These are phyloP conservation scores for Trachelus stipa DNA, from an alignment of 2,888 invertebrate genomes.

Conservation along the genomic window DNA sequence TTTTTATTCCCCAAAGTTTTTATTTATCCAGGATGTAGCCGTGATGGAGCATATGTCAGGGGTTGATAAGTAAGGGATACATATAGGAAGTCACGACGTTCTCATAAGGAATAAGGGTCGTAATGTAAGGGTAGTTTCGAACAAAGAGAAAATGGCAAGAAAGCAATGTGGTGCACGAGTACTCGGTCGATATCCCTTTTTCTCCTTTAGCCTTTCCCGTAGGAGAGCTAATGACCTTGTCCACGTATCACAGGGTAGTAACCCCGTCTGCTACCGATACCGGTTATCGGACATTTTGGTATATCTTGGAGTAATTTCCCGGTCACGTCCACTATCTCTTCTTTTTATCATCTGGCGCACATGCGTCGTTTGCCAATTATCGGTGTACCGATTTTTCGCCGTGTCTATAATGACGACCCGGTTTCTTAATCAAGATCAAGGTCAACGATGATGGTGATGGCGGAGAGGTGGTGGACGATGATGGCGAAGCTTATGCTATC, in stretches of 20 bases:
- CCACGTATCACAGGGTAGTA: constrained; percentile 3
- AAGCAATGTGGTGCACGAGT: background rate
- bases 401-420: background rate
- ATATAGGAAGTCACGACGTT: background rate
- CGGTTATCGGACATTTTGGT: constrained; percentile 57
- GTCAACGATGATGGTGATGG: background rate
- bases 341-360: background rate
- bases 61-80: background rate
- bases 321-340: background rate
- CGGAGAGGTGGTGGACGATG: background rate
- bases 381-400: background rate
- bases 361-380: background rate
- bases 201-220: background rate
- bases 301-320: constrained; percentile 35
- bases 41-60: too few relatives aligned
- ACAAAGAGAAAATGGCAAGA: background rate
- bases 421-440: background rate
- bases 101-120: background rate
- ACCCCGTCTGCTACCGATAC: constrained; percentile 66
- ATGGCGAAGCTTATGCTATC: constrained; percentile 59
- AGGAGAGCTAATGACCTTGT: background rate
- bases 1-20: background rate
- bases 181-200: background rate
- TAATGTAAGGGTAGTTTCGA: background rate
- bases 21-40: too few relatives aligned